Evolutionary conservation across 2,888 invertebrate species (phyloP), one percentile per base, ranked within the genome.

Genomic region (Ichneumon xanthorius): DNA sequence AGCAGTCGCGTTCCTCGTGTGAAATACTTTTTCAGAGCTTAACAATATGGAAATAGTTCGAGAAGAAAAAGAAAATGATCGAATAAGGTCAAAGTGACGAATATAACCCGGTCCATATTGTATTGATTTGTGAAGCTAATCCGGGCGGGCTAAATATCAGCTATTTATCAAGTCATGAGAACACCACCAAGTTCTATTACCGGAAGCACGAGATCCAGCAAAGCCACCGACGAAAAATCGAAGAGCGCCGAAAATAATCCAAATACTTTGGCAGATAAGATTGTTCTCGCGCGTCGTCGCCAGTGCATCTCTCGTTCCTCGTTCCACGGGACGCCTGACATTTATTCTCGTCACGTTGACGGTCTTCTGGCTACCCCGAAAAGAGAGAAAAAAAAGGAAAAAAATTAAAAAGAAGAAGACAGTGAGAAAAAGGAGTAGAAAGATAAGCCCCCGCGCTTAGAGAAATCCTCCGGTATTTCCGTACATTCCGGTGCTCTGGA

Each of bases 281-380:
- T 72, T 80, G 70, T 26, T 45, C 77, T 80, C 61, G 53, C 72
- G 45, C 71, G 19, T 71, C 65, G 53, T 70, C 77, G 68, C 22
- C 19, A 65, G 58, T 87, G 79, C 77, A 80, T 68, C 84, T 75
- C 85, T 77, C 86, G 88, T 87, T 89, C 89, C 72, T 67, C 67
- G 71, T 53, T 50, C 87, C 89, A 89, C 90, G 88, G 87, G 89
- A 88, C 89, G 89, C 88, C 89, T 89, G 90, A 89, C 90, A 92
- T 92, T 92, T 92, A 93, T 93, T 93, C 93, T 90, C 90, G 91
- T 93, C 93, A 92, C 92, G 92, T 92, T 91, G 89, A 86, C 88
- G 87, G 80, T 82, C 67, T 68, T 61, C 58, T 37, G 67, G 76
- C 75, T 71, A 77, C 80, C 73, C 26, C 48, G 53, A 71, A 61